Base-by-base conservation (phyloP, 2,797 vertebrate genomes). In the Melanotaenia trifasciata region DNA sequence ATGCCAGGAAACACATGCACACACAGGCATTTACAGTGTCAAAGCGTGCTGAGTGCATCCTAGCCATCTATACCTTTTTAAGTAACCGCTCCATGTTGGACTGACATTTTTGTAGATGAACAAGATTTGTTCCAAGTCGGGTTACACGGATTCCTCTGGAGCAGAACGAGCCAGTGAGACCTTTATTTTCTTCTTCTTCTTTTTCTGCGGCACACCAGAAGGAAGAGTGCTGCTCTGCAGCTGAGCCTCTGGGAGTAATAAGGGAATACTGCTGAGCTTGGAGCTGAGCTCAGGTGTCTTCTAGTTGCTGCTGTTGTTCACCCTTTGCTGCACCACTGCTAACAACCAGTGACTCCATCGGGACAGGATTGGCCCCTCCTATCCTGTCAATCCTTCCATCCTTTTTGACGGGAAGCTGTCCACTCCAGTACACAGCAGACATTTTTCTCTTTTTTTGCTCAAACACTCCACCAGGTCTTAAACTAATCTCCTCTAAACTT, bases 401-500 rank as follows among this genome's bases (percentile, higher is more conserved):
- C 54, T 75, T 80, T 79, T 81, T 82, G 71, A 84, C 79, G 76
- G 74, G 72, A 70, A 86, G 70, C 79, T 65, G 51, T 71, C 84
- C 76, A 43, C 45, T 81, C 68, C 75, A 74, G 32, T 58, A 36
- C 63, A 79, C 64, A 13, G 71, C 79, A 89, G 87, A 78, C 78
- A 35, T 35, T 65, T 45, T 43, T 38, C 28, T 18, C 22, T 56
- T 9, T 24, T 89, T 78, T 79, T 81, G 50, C 58, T 73, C 76
- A 87, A 3, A 74, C 74, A 35, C 82, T 76, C 58, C 63, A 38
- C 90, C 93, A 91, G 95, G 96, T 95, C 95, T 97, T 95, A 93
- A 94, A 94, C 89, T 93, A 95, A 93, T 94, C 86, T 91, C 92
- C 88, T 95, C 91, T 94, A 93, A 94, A 83, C 91, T 92, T 95